Conservation (phyloP, 2,888 invertebrate species). For the Brachylomia viminalis region DNA sequence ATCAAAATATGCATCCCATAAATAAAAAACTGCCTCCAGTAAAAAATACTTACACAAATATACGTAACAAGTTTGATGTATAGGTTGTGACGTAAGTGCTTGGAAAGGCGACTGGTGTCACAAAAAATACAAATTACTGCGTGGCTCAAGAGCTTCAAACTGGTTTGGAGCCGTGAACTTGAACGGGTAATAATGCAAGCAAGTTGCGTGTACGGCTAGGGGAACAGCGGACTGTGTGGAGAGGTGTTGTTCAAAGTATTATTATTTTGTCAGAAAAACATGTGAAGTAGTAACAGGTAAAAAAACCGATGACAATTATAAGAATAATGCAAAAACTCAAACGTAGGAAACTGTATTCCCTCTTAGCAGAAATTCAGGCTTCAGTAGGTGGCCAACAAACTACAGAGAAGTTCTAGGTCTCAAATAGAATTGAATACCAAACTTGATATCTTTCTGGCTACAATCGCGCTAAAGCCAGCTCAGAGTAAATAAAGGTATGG, state of each 20-base stretch:
- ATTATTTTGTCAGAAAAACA: neutral
- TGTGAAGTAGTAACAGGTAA: neutral
- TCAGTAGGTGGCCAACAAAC: neutral
- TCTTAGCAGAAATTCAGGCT: neutral
- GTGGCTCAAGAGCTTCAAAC: constrained; percentile 48
- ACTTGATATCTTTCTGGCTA: neutral
- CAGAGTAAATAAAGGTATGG: neutral
- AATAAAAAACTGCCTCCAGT: constrained; percentile 19
- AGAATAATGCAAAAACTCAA: neutral
- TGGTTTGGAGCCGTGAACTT: constrained; percentile 66
- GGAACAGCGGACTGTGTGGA: constrained; percentile 17
- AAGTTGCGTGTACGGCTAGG: constrained; percentile 27
- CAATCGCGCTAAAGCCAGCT: neutral
- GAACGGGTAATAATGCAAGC: constrained; percentile 54
- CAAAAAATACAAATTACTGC: constrained; percentile 59
- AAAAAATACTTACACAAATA: constrained; percentile 37
- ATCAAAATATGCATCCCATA: constrained; percentile 5
- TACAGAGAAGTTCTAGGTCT: neutral
- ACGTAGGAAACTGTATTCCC: neutral
- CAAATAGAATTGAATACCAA: neutral
- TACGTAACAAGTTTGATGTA: constrained; percentile 42
- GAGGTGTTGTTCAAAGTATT: neutral
- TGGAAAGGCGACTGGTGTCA: constrained; percentile 51
- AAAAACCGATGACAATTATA: neutral
- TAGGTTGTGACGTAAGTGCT: constrained; percentile 44